Conservation (phyloP, 2,888 invertebrate genomes). For the Perizoma affinitatum region DNA sequence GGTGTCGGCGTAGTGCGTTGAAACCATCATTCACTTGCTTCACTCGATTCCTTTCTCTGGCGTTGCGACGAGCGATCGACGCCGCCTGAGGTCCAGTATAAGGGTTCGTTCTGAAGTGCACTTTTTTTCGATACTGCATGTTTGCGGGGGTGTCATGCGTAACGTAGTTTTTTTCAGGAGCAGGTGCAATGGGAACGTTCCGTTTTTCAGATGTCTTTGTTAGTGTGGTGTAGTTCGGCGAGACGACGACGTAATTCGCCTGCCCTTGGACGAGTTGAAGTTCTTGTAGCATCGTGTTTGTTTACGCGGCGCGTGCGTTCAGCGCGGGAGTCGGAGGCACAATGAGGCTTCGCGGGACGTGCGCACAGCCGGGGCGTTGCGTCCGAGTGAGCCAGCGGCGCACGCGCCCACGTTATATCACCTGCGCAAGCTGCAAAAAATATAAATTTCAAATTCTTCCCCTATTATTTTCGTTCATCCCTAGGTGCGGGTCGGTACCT, state of each 20-base stretch:
- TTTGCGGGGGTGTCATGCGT: conserved; percentile 82
- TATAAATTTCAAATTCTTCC: conserved; percentile 83
- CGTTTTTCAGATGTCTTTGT: conserved; percentile 80
- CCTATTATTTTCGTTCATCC: conserved; percentile 84
- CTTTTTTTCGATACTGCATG: conserved; percentile 88
- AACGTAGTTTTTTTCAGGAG: conserved; percentile 83
- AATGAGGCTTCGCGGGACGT: conserved; percentile 71
- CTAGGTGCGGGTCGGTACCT: conserved; percentile 82
- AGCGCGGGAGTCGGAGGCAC: conserved; percentile 66
- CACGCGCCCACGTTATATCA: conserved; percentile 82
- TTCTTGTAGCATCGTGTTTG: conserved; percentile 80
- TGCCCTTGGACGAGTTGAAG: conserved; percentile 82
- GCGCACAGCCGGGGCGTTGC: conserved; percentile 70
- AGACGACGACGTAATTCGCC: conserved; percentile 86
- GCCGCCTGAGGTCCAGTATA: conserved; percentile 89
- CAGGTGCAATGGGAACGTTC: conserved; percentile 84
- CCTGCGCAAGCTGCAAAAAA: conserved; percentile 85
- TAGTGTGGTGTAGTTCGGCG: conserved; percentile 77
- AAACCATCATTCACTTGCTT: conserved; percentile 98
- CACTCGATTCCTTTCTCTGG: conserved; percentile 96
- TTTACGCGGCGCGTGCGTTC: conserved; percentile 67
- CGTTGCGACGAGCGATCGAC: conserved; percentile 95
- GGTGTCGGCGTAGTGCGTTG: conserved; percentile 93
- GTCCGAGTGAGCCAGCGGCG: conserved; percentile 81
- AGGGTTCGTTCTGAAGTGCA: conserved; percentile 87